phyloP scores from a whole-genome alignment of 2,113 vertebrate species.

The Pedetes capensis region DNA sequence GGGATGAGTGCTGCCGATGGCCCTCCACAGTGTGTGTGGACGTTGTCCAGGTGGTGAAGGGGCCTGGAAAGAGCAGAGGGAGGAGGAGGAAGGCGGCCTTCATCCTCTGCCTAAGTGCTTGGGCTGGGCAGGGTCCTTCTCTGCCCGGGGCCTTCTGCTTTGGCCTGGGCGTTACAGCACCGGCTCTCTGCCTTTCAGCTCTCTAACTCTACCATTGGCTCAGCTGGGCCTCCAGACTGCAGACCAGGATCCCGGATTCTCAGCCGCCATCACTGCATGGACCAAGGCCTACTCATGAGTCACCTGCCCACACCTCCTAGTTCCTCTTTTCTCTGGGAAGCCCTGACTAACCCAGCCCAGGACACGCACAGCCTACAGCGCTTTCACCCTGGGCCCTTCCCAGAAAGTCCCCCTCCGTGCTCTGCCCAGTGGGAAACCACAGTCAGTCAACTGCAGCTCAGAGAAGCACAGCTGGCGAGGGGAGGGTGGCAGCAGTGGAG shows the following conservation, averaged over 20 bases:
- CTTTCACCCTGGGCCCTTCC: not conserved
- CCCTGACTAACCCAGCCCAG: fast-evolving
- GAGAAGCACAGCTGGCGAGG: not conserved
- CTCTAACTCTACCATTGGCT: too few relatives aligned
- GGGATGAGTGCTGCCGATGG: not conserved
- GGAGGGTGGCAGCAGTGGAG: not conserved
- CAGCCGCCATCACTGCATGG: fast-evolving
- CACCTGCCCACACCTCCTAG: not conserved
- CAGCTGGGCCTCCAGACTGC: not conserved
- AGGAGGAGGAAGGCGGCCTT: too few relatives aligned
- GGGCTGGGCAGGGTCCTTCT: not conserved
- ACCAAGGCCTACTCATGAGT: not conserved
- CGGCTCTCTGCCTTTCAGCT: too few relatives aligned
- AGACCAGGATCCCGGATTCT: not conserved
- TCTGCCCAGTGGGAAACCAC: fast-evolving
- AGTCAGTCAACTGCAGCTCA: not conserved
- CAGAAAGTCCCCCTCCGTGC: not conserved
- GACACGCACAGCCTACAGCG: not conserved
- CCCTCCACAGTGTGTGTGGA: not conserved
- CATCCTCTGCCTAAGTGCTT: too few relatives aligned
- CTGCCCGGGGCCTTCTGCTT: not conserved
- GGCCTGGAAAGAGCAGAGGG: not conserved
- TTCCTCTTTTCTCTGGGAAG: not conserved
- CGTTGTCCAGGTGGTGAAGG: fast-evolving
- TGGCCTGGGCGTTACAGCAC: not conserved